Base-by-base conservation (phyloP, 2,113 vertebrate genomes). In the Microcebus lehilahytsara region DNA sequence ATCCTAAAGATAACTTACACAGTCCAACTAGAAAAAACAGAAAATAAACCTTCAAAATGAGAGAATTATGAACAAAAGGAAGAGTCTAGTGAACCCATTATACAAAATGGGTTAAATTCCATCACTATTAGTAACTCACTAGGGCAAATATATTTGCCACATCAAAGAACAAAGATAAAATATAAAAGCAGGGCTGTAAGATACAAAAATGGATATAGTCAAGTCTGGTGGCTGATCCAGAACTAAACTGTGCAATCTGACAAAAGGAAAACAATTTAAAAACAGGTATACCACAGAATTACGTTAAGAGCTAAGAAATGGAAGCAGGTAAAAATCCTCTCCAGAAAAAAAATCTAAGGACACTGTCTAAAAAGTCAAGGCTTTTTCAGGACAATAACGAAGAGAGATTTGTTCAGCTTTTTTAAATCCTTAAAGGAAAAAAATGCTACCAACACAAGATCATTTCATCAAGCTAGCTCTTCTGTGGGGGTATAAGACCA, bases 21-120 rank as follows among this genome's bases (percentile, higher is more conserved):
- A 94, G 49, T 72, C n/a, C 16, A 94, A 92, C 40, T 37, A 72
- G 37, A 96, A 95, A 91, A 75, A 85, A 85, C 3, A 86, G 72
- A 93, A 92, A 86, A 95, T 30, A 83, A 92, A 97, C 90, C 32
- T 71, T 53, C 32, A 81, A 84, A 71, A 66, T 79, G 9, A 85
- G 20, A 75, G 49, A 85, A 85, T 84, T 94, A 78, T 69, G 25
- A 23, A 64, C 12, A 96, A 64, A 32, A 92, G 84, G 16, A 95
- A 95, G 13, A 72, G 77, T 69, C 42, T 58, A 67, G 56, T 79
- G 51, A 96, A 96, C 3, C 34, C 14, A 75, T 32, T 84, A 66
- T 34, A 89, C 6, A 93, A 94, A 94, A 86, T 75, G 66, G 49
- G 30, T 13, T 69, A 91, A 66, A 49, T 88, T 88, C 51, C 25